Percentiles rank a stretch among this genome's conserved stretches.
These are phyloP conservation scores for Lethenteron camtschaticum DNA, from an alignment of 2,113 vertebrate genomes.

Conservation along the genomic window DNA sequence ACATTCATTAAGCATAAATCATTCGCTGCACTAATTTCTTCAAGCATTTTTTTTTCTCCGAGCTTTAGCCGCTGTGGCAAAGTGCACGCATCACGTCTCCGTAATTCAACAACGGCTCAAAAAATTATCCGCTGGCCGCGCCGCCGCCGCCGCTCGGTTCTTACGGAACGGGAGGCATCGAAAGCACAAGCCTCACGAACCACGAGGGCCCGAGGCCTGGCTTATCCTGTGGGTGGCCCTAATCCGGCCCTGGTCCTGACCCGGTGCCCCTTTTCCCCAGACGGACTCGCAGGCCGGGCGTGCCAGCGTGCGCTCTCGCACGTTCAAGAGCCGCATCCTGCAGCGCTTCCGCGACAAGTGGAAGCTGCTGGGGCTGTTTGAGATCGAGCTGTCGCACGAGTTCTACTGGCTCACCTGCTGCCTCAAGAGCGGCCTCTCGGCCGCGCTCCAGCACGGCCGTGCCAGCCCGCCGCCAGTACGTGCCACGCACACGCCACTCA, in stretches of 20 bases:
- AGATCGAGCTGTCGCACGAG: constrained; percentile 42
- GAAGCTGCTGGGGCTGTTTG: constrained; percentile 50
- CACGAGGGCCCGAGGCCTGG: too few relatives aligned
- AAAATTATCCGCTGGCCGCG: too few relatives aligned
- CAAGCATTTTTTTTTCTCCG: too few relatives aligned
- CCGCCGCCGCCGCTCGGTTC: too few relatives aligned
- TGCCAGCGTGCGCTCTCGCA: neutral
- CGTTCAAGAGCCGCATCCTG: constrained; percentile 20
- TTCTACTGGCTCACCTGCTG: constrained; percentile 37
- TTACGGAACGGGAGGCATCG: too few relatives aligned
- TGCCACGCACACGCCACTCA: neutral
- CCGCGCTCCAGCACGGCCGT: constrained; percentile 29
- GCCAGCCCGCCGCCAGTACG: constrained; percentile 28
- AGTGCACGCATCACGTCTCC: too few relatives aligned
- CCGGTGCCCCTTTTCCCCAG: constrained; percentile 9
- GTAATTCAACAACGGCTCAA: too few relatives aligned
- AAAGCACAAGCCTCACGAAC: too few relatives aligned
- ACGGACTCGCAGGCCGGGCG: constrained; percentile 14
- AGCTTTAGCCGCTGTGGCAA: too few relatives aligned
- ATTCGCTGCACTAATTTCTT: too few relatives aligned
- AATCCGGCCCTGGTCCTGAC: neutral
- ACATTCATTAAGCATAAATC: too few relatives aligned
- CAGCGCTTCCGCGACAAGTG: constrained; percentile 34
- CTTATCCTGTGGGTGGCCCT: too few relatives aligned
- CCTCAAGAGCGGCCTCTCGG: constrained; percentile 46